Conservation (phyloP, 2,888 invertebrate species). For the Tigriopus californicus region DNA sequence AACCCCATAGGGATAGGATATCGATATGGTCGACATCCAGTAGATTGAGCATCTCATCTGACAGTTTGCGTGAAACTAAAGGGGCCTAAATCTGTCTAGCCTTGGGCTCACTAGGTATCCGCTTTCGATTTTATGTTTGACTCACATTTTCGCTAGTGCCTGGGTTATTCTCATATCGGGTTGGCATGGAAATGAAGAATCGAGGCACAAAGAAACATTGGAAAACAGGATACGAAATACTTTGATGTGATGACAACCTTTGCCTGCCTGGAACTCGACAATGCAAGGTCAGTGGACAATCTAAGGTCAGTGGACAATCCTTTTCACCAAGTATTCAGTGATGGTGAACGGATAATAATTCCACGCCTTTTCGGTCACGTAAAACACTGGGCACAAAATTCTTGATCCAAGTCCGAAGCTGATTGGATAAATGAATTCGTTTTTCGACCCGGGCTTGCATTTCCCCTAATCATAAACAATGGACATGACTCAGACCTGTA, state of each 20-base stretch:
- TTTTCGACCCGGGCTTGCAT: too few relatives aligned
- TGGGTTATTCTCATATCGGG: conserved; percentile 72
- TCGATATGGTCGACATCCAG: conserved; percentile 61
- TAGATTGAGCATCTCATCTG: conserved; percentile 47
- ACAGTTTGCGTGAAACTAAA: conserved; percentile 44
- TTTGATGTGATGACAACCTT: conserved; percentile 18
- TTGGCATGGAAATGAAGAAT: conserved; percentile 63
- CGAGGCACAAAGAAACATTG: conserved; percentile 80
- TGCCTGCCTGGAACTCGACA: too few relatives aligned
- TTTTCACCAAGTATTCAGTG: conserved; percentile 54
- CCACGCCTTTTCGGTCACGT: conserved; percentile 84
- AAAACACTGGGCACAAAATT: conserved; percentile 65
- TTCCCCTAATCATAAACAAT: too few relatives aligned
- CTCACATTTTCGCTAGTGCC: conserved; percentile 59
- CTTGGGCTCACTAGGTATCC: neutral
- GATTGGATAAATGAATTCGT: conserved; percentile 57
- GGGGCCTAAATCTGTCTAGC: conserved; percentile 16
- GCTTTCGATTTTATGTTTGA: neutral
- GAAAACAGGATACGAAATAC: conserved; percentile 28
- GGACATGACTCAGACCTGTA: too few relatives aligned
- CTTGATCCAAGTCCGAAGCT: conserved; percentile 68
- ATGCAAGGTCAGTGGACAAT: too few relatives aligned
- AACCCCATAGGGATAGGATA: conserved; percentile 69
- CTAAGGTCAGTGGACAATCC: neutral
- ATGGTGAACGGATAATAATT: conserved; percentile 81